phyloP scores from a whole-genome alignment of 2,113 vertebrate genomes.

The Chionodraco myersi region DNA sequence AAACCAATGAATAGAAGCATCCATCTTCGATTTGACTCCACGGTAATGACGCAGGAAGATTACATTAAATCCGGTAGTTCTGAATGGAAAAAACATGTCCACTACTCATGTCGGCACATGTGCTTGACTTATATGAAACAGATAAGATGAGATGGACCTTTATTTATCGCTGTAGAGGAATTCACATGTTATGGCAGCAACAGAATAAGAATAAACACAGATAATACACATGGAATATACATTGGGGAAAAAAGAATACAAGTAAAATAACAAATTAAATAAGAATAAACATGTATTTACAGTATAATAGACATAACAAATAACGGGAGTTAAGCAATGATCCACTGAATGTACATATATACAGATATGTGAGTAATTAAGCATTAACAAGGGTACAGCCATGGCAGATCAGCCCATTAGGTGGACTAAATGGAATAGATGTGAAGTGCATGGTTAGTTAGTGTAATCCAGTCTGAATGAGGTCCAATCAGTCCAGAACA shows the following conservation, averaged over 20 bases:
- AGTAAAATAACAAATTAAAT: too few relatives aligned
- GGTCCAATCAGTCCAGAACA: constrained; percentile 59
- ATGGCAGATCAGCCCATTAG: not conserved
- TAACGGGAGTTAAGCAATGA: too few relatives aligned
- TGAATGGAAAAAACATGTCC: not conserved
- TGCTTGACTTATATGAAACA: not conserved
- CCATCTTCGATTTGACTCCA: too few relatives aligned
- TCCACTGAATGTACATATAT: too few relatives aligned
- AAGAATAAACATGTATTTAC: too few relatives aligned
- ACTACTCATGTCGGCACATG: not conserved
- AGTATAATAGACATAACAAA: too few relatives aligned
- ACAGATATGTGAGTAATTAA: not conserved
- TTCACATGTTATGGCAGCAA: too few relatives aligned
- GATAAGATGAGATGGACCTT: too few relatives aligned
- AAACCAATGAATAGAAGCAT: not conserved
- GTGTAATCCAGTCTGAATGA: constrained; percentile 19
- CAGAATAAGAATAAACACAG: too few relatives aligned
- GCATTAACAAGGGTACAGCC: not conserved
- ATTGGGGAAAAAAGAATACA: too few relatives aligned
- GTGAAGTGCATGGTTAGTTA: constrained; percentile 33
- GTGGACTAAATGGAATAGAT: constrained; percentile 25
- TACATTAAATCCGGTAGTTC: not conserved
- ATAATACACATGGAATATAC: too few relatives aligned
- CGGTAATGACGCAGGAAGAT: constrained; percentile 6
- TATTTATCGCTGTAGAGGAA: too few relatives aligned